Evolutionary conservation across 2,888 invertebrate genomes (phyloP).

Genomic region (Athripsodes cinereus): DNA sequence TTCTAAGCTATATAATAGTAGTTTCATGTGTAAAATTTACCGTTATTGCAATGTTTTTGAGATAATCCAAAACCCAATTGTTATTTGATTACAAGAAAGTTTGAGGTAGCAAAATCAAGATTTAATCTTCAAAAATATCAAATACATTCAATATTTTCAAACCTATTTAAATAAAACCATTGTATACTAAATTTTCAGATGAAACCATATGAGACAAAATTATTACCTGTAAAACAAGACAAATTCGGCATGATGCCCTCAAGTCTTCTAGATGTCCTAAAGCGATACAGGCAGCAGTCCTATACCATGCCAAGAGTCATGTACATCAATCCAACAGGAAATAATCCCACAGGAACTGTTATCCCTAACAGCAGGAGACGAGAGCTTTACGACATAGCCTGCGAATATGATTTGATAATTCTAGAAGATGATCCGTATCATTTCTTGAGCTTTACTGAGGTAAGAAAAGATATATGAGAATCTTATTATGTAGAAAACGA

Average conservation of each 20-base stretch:
- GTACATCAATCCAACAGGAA: conserved; percentile 70
- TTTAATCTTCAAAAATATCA: too few relatives aligned
- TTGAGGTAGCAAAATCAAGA: too few relatives aligned
- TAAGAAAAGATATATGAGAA: too few relatives aligned
- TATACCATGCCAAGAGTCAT: conserved; percentile 63
- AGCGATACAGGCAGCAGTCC: conserved; percentile 44
- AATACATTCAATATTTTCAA: too few relatives aligned
- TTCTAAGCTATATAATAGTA: too few relatives aligned
- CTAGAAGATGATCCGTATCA: conserved; percentile 81
- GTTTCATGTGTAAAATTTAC: too few relatives aligned
- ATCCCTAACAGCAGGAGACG: conserved; percentile 58
- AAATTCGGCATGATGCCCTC: conserved; percentile 60
- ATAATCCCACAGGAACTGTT: conserved; percentile 70
- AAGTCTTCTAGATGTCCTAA: conserved; percentile 51
- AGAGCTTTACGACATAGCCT: conserved; percentile 67
- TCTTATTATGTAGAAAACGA: too few relatives aligned
- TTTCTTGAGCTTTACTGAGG: conserved; percentile 65
- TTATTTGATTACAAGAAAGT: too few relatives aligned
- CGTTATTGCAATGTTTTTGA: too few relatives aligned
- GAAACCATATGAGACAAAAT: conserved; percentile 58
- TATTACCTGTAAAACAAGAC: conserved; percentile 65
- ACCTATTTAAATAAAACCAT: too few relatives aligned
- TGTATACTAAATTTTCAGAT: conserved; percentile 56
- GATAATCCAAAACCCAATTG: too few relatives aligned
- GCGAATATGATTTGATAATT: conserved; percentile 69